phyloP scores from a whole-genome alignment of 2,113 vertebrate species.

The Mungos mungo region DNA sequence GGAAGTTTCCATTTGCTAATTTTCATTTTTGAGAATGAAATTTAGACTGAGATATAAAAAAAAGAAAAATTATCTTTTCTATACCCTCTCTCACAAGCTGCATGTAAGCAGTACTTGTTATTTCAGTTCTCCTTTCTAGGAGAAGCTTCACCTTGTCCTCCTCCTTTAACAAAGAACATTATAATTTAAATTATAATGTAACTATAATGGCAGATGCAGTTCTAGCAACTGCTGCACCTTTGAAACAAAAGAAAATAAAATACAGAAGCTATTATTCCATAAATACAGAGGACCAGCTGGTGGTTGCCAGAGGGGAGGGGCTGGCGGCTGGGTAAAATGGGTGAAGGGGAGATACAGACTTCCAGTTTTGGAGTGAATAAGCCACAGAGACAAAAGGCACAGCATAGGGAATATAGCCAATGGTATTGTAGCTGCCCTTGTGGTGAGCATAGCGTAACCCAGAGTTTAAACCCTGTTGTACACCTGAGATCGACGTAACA shows the following conservation, averaged over 20 bases:
- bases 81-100: not conserved
- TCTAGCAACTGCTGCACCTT: not conserved
- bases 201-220: not conserved
- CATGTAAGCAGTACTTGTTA: not conserved
- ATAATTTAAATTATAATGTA: not conserved
- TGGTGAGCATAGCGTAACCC: not conserved
- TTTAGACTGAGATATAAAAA: not conserved
- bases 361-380: not conserved
- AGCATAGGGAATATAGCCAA: not conserved
- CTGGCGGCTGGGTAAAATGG: not conserved
- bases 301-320: not conserved
- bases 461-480: not conserved
- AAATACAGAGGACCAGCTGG: not conserved
- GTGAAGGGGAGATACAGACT: not conserved
- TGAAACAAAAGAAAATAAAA: conserved; percentile 37
- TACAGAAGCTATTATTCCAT: conserved; percentile 15
- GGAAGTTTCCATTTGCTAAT: conserved; percentile 1
- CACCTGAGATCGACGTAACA: not conserved
- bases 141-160: not conserved
- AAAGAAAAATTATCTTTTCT: conserved; percentile 1
- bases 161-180: not conserved
- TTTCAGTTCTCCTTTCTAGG: not conserved
- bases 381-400: not conserved
- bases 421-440: not conserved
- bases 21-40: conserved; percentile 37